These are phyloP conservation scores for Dexiosoma caninum DNA, from an alignment of 2,888 invertebrate species.

Conservation along the genomic window DNA sequence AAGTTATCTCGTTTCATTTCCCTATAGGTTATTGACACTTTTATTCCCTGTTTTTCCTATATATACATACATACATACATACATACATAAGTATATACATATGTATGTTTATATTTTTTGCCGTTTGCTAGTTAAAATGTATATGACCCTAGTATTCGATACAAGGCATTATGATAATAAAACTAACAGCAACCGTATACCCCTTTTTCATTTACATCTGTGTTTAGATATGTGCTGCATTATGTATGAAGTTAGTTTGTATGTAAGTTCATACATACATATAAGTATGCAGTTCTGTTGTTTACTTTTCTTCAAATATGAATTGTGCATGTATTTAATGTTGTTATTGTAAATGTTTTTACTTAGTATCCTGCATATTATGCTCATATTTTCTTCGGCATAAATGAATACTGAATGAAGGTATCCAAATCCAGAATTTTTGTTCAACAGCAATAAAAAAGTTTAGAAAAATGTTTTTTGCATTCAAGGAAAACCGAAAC, in stretches of 20 bases:
- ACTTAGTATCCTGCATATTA: constrained; percentile 15
- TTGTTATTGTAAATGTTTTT: background rate
- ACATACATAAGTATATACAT: too few species aligned
- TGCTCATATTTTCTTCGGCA: constrained; percentile 14
- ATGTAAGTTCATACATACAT: background rate
- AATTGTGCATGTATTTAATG: background rate
- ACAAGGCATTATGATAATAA: constrained; percentile 6
- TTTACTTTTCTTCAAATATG: constrained; percentile 19
- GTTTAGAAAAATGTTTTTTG: constrained; percentile 15
- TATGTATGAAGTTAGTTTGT: background rate
- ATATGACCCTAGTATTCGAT: constrained; percentile 25
- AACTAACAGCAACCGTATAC: constrained; percentile 18
- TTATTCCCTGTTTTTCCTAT: constrained; percentile 36
- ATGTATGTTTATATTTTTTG: too few species aligned
- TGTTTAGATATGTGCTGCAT: background rate
- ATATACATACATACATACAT: too few species aligned
- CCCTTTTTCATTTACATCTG: constrained; percentile 20
- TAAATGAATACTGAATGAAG: constrained; percentile 36
- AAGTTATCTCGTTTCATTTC: constrained; percentile 48
- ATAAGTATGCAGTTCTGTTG: background rate
- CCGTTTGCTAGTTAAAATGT: constrained; percentile 7
- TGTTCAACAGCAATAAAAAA: background rate
- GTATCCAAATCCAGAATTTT: background rate
- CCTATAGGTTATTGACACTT: constrained; percentile 53
- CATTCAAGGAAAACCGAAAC: background rate